These are phyloP conservation scores for Trissolcus japonicus DNA, from an alignment of 2,888 invertebrate genomes.

Conservation along the genomic window DNA sequence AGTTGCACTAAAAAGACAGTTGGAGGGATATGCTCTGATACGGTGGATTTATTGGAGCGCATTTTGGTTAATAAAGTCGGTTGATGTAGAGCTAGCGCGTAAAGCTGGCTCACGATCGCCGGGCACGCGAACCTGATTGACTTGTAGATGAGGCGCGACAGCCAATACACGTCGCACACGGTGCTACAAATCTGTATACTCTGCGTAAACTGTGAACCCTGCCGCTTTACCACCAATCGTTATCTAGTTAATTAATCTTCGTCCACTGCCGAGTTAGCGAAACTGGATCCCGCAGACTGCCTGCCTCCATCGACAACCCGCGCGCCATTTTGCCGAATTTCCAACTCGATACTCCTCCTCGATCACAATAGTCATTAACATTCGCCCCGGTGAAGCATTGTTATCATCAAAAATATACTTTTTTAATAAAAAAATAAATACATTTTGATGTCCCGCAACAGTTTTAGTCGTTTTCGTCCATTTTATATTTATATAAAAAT, in stretches of 20 bases:
- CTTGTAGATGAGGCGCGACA: constrained; percentile 76
- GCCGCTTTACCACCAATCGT: constrained; percentile 58
- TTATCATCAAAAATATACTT: too few species aligned
- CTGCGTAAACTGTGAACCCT: constrained; percentile 35
- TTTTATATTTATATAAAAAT: too few species aligned
- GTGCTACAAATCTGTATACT: constrained; percentile 40
- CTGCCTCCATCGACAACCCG: constrained; percentile 33
- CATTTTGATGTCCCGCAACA: too few species aligned
- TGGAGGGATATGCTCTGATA: constrained; percentile 28
- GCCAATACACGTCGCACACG: constrained; percentile 67
- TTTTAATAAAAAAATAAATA: too few species aligned
- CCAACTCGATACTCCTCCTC: constrained; percentile 21
- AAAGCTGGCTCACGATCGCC: constrained; percentile 69
- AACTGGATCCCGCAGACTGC: constrained; percentile 45
- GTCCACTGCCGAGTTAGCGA: constrained; percentile 56
- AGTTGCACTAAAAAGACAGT: not conserved
- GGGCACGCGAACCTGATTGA: constrained; percentile 75
- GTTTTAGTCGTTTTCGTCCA: too few species aligned
- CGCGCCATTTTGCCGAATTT: constrained; percentile 53
- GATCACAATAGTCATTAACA: not conserved
- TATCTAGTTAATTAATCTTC: constrained; percentile 76
- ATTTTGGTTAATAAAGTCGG: constrained; percentile 52
- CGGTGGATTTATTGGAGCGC: constrained; percentile 41
- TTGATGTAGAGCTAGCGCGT: constrained; percentile 38
- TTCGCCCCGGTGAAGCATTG: not conserved